Evolutionary conservation across 2,113 vertebrate genomes (phyloP).

Genomic region (Nothobranchius kuhntae): DNA sequence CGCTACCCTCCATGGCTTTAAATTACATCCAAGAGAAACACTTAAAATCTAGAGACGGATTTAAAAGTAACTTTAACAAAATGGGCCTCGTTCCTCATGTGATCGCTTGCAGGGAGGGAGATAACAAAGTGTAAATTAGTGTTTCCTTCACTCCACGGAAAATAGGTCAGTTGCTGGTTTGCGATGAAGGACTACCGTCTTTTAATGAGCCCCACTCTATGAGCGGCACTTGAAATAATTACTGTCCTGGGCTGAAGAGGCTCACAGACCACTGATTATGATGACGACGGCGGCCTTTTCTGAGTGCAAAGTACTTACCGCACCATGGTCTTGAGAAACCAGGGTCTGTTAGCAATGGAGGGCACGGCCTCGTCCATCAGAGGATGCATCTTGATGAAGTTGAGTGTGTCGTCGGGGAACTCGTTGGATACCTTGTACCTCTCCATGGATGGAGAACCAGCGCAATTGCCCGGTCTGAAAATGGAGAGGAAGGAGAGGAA

Average conservation of each 20-base stretch:
- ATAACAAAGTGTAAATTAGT: slow-evolving; percentile 27
- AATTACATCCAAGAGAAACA: not conserved
- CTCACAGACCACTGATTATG: slow-evolving; percentile 27
- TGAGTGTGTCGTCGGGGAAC: slow-evolving; percentile 96
- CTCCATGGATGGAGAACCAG: slow-evolving; percentile 86
- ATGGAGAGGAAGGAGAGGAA: slow-evolving; percentile 25
- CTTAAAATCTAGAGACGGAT: not conserved
- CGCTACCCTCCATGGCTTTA: not conserved
- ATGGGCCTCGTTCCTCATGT: not conserved
- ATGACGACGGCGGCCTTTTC: slow-evolving; percentile 6
- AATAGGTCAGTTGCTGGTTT: slow-evolving; percentile 59
- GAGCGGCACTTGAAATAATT: slow-evolving; percentile 61
- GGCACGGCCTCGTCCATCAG: slow-evolving; percentile 97
- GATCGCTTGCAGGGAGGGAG: slow-evolving; percentile 17
- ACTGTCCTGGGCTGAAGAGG: slow-evolving; percentile 43
- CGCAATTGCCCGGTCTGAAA: slow-evolving; percentile 92
- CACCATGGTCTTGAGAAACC: slow-evolving; percentile 99
- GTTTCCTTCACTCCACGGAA: slow-evolving; percentile 31
- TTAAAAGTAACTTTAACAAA: not conserved
- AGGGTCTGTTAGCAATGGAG: slow-evolving; percentile 91
- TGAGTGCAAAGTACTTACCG: slow-evolving; percentile 81
- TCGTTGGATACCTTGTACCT: slow-evolving; percentile 92
- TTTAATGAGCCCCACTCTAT: slow-evolving; percentile 60
- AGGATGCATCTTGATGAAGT: slow-evolving; percentile 98
- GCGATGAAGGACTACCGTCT: slow-evolving; percentile 41